These are phyloP conservation scores for Sphaerophoria taeniata DNA, from an alignment of 2,888 invertebrate species.

Conservation along the genomic window DNA sequence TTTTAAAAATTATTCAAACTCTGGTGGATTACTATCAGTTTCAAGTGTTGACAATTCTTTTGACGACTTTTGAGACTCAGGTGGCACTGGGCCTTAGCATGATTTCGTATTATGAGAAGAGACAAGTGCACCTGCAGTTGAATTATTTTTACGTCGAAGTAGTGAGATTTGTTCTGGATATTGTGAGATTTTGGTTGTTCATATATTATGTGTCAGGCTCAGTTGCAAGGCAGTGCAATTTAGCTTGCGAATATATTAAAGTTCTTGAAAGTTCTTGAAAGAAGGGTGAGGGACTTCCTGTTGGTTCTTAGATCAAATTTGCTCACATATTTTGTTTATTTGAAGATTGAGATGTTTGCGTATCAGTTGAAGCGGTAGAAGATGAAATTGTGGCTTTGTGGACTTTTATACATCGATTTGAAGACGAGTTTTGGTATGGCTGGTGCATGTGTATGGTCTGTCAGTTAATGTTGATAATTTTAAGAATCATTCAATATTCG, in stretches of 20 bases:
- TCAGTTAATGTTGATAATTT: too few species aligned
- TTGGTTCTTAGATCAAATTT: background rate
- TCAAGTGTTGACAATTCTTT: constrained; percentile 25
- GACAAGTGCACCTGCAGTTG: background rate
- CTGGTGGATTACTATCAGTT: constrained; percentile 32
- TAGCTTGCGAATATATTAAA: constrained; percentile 30
- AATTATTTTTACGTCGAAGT: constrained; percentile 32
- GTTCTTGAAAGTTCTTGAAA: constrained; percentile 27
- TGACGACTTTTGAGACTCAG: constrained; percentile 38
- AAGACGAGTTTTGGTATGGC: constrained; percentile 27
- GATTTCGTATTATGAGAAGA: constrained; percentile 24
- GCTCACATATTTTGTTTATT: background rate
- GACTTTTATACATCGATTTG: constrained; percentile 44
- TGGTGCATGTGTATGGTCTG: background rate
- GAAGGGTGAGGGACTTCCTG: constrained; percentile 10
- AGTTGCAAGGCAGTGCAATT: constrained; percentile 40
- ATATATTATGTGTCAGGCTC: constrained; percentile 38
- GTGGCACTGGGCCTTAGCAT: constrained; percentile 25
- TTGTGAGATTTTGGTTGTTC: constrained; percentile 24
- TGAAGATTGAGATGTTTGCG: constrained; percentile 45
- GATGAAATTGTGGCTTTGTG: constrained; percentile 33
- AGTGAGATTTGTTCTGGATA: background rate
- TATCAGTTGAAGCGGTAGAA: constrained; percentile 49
- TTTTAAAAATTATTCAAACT: constrained; percentile 3
- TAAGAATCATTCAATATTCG: too few species aligned